Evolutionary conservation across 1,140 invertebrate species (phyloP), one percentile per base, ranked within the genome.

Genomic region (Andrena cerasifolii): DNA sequence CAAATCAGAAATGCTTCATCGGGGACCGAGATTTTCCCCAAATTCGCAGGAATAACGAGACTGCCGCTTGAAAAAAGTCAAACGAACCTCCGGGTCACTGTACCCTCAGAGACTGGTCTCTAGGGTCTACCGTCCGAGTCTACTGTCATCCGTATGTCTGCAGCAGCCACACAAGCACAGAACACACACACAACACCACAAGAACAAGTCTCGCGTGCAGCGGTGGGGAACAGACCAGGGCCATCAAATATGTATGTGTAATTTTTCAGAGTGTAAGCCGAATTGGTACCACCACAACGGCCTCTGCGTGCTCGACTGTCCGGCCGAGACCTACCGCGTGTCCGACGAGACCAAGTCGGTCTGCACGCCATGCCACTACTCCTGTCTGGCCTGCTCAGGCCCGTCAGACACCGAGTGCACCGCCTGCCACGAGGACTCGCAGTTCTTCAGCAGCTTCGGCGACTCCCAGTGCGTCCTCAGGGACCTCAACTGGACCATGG

Each of bases 281-380:
- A 53, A 51, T 18, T 84, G 84, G 79, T 78, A 82, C 56, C 47
- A 71, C 43, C 8, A 65, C 26, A 21, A 80, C 2, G 82, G 65
- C 4, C n/a, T 2, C 31, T 87, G 86, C 66, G 59, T 70, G 31
- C 18, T 43, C 65, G 33, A 71, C 10, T 87, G 86, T 36, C 85
- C 86, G 0, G 21, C 21, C 6, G 80, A 77, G 26, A 87, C 68
- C 16, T 87, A 87, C 12, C 72, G 58, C 8, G 6, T 80, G 14
- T 36, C 66, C 14, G 54, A 78, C 16, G 45, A 74, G 40, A 56
- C 56, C 4, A 53, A 49, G 24, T 18, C 45, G 18, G 59, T 77
- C 53, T 90, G 89, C 59, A 47, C 66, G 8, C 3, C 33, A 26
- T 90, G 89, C 62, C 89, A 90, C 67, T 90, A 90, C 62, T 75